These are phyloP conservation scores for Laodelphax striatellus DNA, from an alignment of 1,140 invertebrate species.

Conservation along the genomic window DNA sequence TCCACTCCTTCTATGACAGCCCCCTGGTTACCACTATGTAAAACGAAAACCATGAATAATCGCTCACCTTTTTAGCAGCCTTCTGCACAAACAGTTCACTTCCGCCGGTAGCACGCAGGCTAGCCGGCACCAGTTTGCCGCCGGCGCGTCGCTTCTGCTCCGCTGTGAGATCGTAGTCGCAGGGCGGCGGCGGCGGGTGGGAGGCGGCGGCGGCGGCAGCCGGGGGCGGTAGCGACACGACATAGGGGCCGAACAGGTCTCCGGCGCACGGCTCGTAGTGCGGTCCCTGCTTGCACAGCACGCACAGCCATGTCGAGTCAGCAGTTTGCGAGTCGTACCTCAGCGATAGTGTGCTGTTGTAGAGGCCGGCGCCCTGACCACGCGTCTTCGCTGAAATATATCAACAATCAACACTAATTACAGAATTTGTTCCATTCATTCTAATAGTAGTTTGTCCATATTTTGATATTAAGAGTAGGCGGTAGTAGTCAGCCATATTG, in stretches of 20 bases:
- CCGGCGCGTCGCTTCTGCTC: slow-evolving; percentile 22
- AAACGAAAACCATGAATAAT: no score
- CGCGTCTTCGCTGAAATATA: neutral
- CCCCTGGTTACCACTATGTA: no score
- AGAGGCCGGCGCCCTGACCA: slow-evolving; percentile 37
- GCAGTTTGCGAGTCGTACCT: slow-evolving; percentile 71
- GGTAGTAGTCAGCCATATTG: no score
- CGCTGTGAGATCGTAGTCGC: slow-evolving; percentile 19
- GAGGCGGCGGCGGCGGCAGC: neutral
- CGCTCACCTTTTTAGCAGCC: slow-evolving; percentile 21
- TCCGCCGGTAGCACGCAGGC: slow-evolving; percentile 17
- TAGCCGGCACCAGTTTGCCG: slow-evolving; percentile 16
- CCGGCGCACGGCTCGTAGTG: slow-evolving; percentile 50
- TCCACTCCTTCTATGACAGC: no score
- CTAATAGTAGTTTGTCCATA: no score
- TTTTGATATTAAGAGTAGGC: no score
- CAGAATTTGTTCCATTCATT: no score
- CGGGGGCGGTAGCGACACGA: slow-evolving; percentile 1
- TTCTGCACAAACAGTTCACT: slow-evolving; percentile 21
- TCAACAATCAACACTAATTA: no score
- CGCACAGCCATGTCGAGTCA: slow-evolving; percentile 79
- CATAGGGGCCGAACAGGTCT: slow-evolving; percentile 89
- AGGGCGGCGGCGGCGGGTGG: neutral
- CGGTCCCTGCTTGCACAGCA: slow-evolving; percentile 78
- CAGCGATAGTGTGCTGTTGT: slow-evolving; percentile 66